A percentile compares a stretch with the other conserved stretches of the same genome.
These are phyloP conservation scores for Pedetes capensis DNA, from an alignment of 2,113 vertebrate genomes.

Conservation along the genomic window DNA sequence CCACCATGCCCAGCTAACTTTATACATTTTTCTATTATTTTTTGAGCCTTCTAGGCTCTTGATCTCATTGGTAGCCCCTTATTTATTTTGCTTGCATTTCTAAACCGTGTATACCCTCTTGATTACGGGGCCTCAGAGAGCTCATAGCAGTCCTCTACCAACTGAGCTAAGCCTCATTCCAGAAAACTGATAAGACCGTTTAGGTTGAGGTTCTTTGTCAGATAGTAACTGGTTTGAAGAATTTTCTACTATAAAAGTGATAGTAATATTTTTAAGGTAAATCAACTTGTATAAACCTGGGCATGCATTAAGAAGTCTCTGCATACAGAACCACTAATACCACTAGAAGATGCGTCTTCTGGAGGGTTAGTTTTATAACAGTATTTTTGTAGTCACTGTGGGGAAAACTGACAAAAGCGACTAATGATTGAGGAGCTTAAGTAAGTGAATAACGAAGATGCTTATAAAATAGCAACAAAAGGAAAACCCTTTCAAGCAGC, in stretches of 20 bases:
- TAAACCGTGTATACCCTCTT: not conserved
- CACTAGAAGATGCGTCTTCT: not conserved
- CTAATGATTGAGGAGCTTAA: not conserved
- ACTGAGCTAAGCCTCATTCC: too few relatives aligned
- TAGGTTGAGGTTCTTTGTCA: too few relatives aligned
- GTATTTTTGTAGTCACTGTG: not conserved
- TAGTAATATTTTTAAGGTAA: not conserved
- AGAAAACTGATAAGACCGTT: too few relatives aligned
- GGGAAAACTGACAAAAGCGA: not conserved
- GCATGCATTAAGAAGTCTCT: not conserved
- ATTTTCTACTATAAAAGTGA: not conserved
- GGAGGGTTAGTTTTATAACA: not conserved
- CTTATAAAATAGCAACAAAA: slow-evolving; percentile 22
- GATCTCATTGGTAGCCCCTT: not conserved
- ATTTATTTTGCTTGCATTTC: not conserved
- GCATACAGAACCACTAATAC: not conserved
- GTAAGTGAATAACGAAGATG: slow-evolving; percentile 27
- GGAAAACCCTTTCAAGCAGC: not conserved
- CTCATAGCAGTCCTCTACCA: too few relatives aligned
- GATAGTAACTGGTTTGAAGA: not conserved
- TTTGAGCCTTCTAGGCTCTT: not conserved
- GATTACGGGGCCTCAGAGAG: too few relatives aligned
- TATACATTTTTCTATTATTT: not conserved
- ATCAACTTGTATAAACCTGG: not conserved
- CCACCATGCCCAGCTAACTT: too few relatives aligned